These are phyloP conservation scores for Chrysomela aeneicollis DNA, from an alignment of 2,888 invertebrate species.

Conservation along the genomic window DNA sequence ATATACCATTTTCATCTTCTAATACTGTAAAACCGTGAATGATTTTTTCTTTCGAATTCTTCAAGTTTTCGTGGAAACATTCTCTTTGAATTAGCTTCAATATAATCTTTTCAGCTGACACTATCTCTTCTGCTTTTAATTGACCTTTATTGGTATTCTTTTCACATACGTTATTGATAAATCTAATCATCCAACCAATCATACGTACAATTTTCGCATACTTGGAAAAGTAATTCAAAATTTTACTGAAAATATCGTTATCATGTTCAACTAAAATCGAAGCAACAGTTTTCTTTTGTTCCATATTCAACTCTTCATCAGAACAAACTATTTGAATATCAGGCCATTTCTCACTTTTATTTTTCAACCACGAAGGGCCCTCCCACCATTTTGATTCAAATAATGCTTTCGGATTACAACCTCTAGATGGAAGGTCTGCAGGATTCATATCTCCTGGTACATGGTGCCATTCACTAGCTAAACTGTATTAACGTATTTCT, in stretches of 20 bases:
- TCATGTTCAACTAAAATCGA: too few species aligned
- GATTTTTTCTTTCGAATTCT: too few species aligned
- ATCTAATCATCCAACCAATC: too few species aligned
- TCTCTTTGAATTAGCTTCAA: not conserved
- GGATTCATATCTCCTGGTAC: constrained; percentile 22
- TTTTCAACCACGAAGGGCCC: constrained; percentile 21
- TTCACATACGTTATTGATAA: too few species aligned
- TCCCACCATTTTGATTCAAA: too few species aligned
- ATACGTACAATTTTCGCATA: too few species aligned
- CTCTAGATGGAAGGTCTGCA: too few species aligned
- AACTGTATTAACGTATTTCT: constrained; percentile 34
- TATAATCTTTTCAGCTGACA: not conserved
- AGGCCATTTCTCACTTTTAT: not conserved
- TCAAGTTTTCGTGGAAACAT: not conserved
- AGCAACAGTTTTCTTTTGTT: too few species aligned
- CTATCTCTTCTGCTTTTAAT: too few species aligned
- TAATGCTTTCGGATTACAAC: too few species aligned
- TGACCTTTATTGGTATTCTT: not conserved
- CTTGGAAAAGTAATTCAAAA: too few species aligned
- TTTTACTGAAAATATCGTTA: too few species aligned
- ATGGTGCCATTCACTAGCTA: constrained; percentile 35
- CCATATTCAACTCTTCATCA: not conserved
- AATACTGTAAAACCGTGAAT: not conserved
- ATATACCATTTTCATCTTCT: not conserved
- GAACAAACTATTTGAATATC: not conserved